phyloP scores from a whole-genome alignment of 2,888 invertebrate species.

The Geophilus truncorum region DNA sequence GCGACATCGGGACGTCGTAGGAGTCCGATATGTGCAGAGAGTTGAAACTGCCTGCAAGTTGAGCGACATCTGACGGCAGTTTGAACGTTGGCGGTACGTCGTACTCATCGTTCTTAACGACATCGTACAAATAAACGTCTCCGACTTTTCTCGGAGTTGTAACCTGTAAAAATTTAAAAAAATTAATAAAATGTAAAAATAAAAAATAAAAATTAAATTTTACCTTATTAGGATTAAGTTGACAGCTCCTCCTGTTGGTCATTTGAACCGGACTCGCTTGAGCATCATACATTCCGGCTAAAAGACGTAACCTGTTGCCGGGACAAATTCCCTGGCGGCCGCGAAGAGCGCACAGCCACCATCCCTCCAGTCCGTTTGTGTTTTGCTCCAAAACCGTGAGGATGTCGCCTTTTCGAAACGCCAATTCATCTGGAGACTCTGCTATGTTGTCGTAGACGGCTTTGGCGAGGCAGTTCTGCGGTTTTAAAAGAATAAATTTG shows the following conservation, averaged over 20 bases:
- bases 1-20: constrained; percentile 46
- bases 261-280: background rate
- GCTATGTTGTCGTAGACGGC: constrained; percentile 92
- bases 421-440: constrained; percentile 87
- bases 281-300: constrained; percentile 79
- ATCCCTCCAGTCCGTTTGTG: constrained; percentile 84
- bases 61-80: background rate
- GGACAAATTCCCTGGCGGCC: constrained; percentile 95
- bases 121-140: constrained; percentile 67
- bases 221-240: constrained; percentile 41
- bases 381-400: constrained; percentile 89
- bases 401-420: constrained; percentile 86
- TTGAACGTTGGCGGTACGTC: constrained; percentile 43
- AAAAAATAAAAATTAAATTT: no score
- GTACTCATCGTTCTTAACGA: constrained; percentile 46
- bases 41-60: constrained; percentile 11
- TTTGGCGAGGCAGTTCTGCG: constrained; percentile 82
- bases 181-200: no score
- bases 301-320: constrained; percentile 80
- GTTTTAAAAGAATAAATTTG: constrained; percentile 22
- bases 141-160: constrained; percentile 59
- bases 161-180: constrained; percentile 40
- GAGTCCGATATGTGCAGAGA: constrained; percentile 54
- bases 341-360: constrained; percentile 92
- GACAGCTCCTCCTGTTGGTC: constrained; percentile 40